Evolutionary conservation across 2,797 vertebrate species (phyloP).

Genomic region (Phalanger gymnotis): DNA sequence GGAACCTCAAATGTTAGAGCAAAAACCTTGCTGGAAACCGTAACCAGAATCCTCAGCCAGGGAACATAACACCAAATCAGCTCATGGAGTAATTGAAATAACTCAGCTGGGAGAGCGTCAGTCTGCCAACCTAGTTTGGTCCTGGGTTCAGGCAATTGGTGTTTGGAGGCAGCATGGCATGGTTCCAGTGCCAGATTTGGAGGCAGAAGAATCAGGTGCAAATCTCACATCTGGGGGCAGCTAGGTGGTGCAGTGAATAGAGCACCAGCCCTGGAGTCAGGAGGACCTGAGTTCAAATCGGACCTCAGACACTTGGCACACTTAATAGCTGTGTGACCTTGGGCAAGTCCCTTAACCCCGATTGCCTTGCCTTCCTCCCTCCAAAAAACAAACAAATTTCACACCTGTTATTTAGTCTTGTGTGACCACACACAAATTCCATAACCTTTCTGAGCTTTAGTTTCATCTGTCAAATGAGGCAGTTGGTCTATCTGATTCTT

Average conservation of each 20-base stretch:
- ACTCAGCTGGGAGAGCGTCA: background rate
- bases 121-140: background rate
- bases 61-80: background rate
- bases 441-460: background rate
- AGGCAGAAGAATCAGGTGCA: background rate
- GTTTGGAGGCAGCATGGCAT: background rate
- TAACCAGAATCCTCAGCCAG: background rate
- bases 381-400: no score
- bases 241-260: no score
- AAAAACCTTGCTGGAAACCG: fast-evolving
- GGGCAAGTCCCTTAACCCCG: no score
- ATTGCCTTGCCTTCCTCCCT: no score
- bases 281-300: no score
- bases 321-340: no score
- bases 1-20: background rate
- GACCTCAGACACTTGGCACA: no score
- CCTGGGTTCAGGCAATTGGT: background rate
- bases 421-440: background rate
- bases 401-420: background rate
- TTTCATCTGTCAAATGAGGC: background rate
- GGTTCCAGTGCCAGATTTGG: background rate
- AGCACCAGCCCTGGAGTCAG: no score
- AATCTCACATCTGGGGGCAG: background rate
- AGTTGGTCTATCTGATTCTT: background rate
- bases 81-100: background rate